Conservation (phyloP, 2,888 invertebrate genomes). For the Nebria brevicollis region DNA sequence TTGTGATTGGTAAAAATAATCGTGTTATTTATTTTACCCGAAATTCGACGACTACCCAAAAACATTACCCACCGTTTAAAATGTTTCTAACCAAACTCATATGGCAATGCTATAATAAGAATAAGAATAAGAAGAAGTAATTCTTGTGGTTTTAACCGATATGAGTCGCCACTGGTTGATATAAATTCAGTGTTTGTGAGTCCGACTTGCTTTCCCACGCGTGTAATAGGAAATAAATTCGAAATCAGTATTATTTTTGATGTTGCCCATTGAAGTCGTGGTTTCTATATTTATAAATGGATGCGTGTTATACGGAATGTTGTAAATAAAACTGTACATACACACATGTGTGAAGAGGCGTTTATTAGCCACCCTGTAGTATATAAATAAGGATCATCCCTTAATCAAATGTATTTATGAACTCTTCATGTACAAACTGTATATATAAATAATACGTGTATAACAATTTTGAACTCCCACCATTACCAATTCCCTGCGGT, state of each 20-base stretch:
- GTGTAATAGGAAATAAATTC: slow-evolving; percentile 35
- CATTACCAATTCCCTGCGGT: not conserved
- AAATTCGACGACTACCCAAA: not conserved
- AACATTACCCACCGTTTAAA: not conserved
- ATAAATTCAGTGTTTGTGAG: not conserved
- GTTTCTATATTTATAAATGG: slow-evolving; percentile 13
- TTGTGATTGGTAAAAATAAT: slow-evolving; percentile 25
- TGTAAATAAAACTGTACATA: slow-evolving; percentile 40
- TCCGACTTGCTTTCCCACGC: slow-evolving; percentile 24
- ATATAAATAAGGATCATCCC: slow-evolving; percentile 46
- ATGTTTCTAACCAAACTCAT: not conserved
- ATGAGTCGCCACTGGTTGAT: slow-evolving; percentile 1
- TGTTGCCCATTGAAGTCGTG: slow-evolving; percentile 8
- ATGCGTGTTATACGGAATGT: slow-evolving; percentile 41
- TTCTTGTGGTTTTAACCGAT: not conserved
- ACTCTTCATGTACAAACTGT: slow-evolving; percentile 44
- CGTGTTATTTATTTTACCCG: not conserved
- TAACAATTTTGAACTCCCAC: slow-evolving; percentile 20
- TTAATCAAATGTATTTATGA: slow-evolving; percentile 46
- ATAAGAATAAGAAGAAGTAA: too few relatives aligned
- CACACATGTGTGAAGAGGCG: slow-evolving; percentile 24
- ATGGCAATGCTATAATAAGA: too few relatives aligned
- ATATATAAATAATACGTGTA: slow-evolving; percentile 37
- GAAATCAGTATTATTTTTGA: slow-evolving; percentile 41
- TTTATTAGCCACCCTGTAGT: slow-evolving; percentile 42